Base-by-base conservation (phyloP, 1,140 invertebrate genomes). In the Diabrotica undecimpunctata region DNA sequence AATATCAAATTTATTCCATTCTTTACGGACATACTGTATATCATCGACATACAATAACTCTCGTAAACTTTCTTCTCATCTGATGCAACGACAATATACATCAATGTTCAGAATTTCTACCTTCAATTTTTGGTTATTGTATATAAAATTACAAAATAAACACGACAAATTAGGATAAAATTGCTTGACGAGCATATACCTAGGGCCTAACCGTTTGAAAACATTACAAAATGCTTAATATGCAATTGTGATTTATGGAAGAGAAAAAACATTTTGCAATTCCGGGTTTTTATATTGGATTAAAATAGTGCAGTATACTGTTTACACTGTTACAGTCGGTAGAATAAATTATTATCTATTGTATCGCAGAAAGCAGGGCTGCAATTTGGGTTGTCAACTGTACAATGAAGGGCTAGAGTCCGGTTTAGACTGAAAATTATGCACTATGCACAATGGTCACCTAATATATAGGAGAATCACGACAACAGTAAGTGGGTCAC, bases 331-430 rank as follows among this genome's bases (percentile, higher is more conserved):
- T 69, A 71, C 67, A 69, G 62, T 69, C 70, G 56, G 61, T 58
- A 59, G 65, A 60, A 74, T 74, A 74, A 74, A 74, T 74, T 74
- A 74, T 69, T 70, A 74, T 72, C 66, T 66, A 74, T 74, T 74
- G 72, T 74, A 65, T 59, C 56, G 67, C 62, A 72, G 65, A 65
- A 72, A 72, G 67, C 64, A 62, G 54, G 39, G 59, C 52, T 57
- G 72, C 72, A 70, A 70, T 72, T 71, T 66, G 50, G 37, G 39
- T 66, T 72, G 72, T 72, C 70, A 72, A 25, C 57, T 56, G 59
- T 66, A 72, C 70, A 72, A 72, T 70, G 66, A 66, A 64, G 59
- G 41, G 66, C 59, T 62, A 50, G 66, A 63, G 64, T 36, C 62
- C 37, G 68, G 52, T n/a, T 63, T 61, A 60, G 67, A n/a, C 41